phyloP scores from a whole-genome alignment of 1,140 invertebrate species.

The Ostrea denselamellosa region DNA sequence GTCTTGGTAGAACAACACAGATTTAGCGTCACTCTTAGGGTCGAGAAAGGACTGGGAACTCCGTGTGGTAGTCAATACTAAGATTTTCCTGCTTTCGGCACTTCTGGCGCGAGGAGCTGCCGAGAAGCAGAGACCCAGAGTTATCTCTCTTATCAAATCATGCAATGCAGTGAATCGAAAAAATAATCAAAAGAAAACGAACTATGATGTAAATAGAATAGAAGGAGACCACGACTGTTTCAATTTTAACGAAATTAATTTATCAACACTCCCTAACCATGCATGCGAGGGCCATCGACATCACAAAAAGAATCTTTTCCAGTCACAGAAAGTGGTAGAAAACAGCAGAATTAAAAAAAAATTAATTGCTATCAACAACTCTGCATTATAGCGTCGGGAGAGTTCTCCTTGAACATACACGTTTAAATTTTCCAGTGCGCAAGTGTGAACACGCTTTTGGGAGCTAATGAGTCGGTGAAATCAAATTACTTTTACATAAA shows the following conservation, averaged over 20 bases:
- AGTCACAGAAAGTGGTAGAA: not conserved
- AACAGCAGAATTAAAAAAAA: not conserved
- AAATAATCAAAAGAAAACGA: too few relatives aligned
- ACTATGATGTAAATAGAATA: too few relatives aligned
- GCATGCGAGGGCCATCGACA: not conserved
- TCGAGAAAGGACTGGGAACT: too few relatives aligned
- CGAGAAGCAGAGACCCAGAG: too few relatives aligned
- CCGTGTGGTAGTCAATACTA: too few relatives aligned
- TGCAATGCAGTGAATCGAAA: too few relatives aligned
- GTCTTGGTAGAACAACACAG: too few relatives aligned
- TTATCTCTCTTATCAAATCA: too few relatives aligned
- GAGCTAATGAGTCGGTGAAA: not conserved
- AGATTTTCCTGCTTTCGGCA: too few relatives aligned
- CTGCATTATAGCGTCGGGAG: not conserved
- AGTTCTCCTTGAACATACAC: not conserved
- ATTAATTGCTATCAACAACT: not conserved
- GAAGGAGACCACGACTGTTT: too few relatives aligned
- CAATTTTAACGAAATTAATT: not conserved
- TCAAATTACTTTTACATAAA: constrained; percentile 7
- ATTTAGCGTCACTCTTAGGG: too few relatives aligned
- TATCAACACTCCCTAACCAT: not conserved
- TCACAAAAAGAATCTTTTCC: not conserved
- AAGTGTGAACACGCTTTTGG: not conserved
- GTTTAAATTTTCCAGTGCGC: not conserved
- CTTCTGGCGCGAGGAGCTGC: too few relatives aligned